Evolutionary conservation across 2,888 invertebrate genomes (phyloP), one percentile per base, ranked within the genome.

Genomic region (Lobophora halterata): DNA sequence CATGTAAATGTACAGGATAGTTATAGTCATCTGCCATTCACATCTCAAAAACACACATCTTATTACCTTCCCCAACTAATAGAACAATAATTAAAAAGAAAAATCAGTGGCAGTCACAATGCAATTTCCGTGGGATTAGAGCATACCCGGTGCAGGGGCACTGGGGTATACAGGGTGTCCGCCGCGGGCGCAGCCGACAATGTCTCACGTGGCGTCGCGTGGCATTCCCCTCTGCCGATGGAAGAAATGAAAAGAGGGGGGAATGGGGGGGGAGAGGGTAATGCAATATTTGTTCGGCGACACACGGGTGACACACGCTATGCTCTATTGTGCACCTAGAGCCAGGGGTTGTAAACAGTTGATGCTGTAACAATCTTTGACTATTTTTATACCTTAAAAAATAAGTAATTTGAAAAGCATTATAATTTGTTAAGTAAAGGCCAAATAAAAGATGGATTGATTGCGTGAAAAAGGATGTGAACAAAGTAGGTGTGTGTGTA

Each of bases 231-330:
- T 54, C 50, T 58, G 38, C 45, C 35, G 28, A 42, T 28, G 48
- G 45, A 17, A 48, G n/a, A n/a, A n/a, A n/a, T 32, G 46, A 24
- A 44, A 30, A 41, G 38, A 42, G 32, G 19, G 43, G 2, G 48
- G 40, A 51, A 49, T 25, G 41, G 9, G 52, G 41, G 51, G 52
- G 53, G 48, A 43, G 51, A 42, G 49, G 61, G 76, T 75, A 81
- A 79, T 78, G 85, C 78, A 80, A 82, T 85, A 83, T 85, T 86
- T 85, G 85, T 78, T 76, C 82, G 67, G 73, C 53, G 81, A 81
- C 81, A 79, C 82, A 82, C 83, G 81, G 75, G 79, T 68, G 82
- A 82, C 82, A 82, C 85, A 76, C 81, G 86, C 60, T 38, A 49
- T 42, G 52, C 49, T 53, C 71, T 62, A 71, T 78, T 75, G 74